phyloP scores from a whole-genome alignment of 1,140 invertebrate species.

The Pseudomyrmex gracilis region DNA sequence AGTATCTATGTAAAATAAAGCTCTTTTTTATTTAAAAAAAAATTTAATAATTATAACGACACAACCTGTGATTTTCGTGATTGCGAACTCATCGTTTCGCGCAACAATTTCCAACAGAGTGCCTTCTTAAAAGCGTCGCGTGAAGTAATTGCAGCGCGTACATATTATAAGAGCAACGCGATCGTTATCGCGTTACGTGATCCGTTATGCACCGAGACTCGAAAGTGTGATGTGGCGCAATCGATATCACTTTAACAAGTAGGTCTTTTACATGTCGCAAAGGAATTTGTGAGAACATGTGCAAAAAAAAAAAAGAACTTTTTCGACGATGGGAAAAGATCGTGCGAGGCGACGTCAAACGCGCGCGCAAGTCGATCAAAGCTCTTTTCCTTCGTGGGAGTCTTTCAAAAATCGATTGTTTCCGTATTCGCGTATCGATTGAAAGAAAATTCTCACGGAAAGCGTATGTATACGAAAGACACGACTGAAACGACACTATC shows the following conservation, averaged over 20 bases:
- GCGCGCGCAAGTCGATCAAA: constrained; percentile 27
- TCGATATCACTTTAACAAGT: constrained; percentile 51
- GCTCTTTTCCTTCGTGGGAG: background rate
- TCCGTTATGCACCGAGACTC: constrained; percentile 43
- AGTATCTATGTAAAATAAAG: background rate
- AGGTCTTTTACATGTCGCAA: constrained; percentile 19
- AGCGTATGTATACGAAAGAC: background rate
- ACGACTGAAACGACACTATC: too few relatives aligned
- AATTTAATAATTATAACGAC: constrained; percentile 1
- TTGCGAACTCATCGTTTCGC: background rate
- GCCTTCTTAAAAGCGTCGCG: background rate
- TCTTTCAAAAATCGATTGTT: constrained; percentile 35
- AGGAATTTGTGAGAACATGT: constrained; percentile 8
- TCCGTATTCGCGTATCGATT: background rate
- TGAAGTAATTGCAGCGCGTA: constrained; percentile 26
- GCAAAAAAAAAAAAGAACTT: too few relatives aligned
- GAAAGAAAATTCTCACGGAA: background rate
- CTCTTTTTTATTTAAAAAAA: constrained; percentile 5
- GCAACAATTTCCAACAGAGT: background rate
- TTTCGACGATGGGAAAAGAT: constrained; percentile 24
- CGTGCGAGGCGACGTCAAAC: constrained; percentile 24
- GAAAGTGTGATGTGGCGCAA: constrained; percentile 43
- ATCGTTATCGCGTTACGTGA: constrained; percentile 53
- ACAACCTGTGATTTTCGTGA: constrained; percentile 1
- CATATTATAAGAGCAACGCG: background rate